Conservation (phyloP, 2,113 vertebrate genomes). For the Eidolon helvum region DNA sequence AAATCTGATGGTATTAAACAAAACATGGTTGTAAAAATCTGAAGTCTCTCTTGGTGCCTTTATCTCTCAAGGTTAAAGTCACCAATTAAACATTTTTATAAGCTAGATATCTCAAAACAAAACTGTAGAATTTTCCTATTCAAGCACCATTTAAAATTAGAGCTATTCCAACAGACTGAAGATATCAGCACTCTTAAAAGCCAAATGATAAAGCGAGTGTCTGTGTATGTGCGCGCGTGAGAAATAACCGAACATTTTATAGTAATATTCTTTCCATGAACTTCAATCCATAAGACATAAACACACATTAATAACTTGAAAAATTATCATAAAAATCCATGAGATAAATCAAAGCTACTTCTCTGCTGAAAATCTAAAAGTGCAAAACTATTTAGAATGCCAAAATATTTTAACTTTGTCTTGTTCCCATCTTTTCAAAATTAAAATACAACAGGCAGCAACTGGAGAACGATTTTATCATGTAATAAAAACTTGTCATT, state of each 20-base stretch:
- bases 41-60: not conserved
- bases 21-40: not conserved
- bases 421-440: slow-evolving; percentile 35
- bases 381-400: not conserved
- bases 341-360: slow-evolving; percentile 13
- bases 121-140: slow-evolving; percentile 15
- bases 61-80: slow-evolving; percentile 26
- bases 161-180: not conserved
- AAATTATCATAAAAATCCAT: not conserved
- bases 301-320: not conserved
- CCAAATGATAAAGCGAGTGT: not conserved
- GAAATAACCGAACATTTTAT: not conserved
- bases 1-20: not conserved
- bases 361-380: not conserved
- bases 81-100: slow-evolving; percentile 26
- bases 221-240: not conserved
- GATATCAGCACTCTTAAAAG: slow-evolving; percentile 42
- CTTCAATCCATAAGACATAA: not conserved
- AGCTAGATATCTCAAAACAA: slow-evolving; percentile 2
- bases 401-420: slow-evolving; percentile 43
- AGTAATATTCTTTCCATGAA: not conserved
- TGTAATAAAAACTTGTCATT: not conserved
- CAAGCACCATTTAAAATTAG: slow-evolving; percentile 2
- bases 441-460: slow-evolving; percentile 33
- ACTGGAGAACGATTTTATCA: not conserved